These are phyloP conservation scores for Gallinago nigripennis DNA, from an alignment of 2,797 vertebrate species.

Conservation along the genomic window DNA sequence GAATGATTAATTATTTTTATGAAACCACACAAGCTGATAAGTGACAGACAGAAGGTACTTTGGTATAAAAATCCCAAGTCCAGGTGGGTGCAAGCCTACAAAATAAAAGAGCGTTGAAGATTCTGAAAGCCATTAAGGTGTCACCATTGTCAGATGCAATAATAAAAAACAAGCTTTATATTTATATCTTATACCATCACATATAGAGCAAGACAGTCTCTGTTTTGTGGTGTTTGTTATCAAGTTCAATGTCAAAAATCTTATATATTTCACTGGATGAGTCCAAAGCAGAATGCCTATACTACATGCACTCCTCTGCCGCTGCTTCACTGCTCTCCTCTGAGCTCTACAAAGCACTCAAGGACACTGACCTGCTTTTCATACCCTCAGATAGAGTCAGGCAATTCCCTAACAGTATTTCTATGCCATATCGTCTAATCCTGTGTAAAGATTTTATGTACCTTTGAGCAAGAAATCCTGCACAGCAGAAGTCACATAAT, in stretches of 20 bases:
- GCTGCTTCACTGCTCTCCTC: neutral
- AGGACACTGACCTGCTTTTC: neutral
- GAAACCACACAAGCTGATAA: neutral
- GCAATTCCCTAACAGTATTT: neutral
- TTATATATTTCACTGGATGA: neutral
- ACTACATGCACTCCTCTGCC: neutral
- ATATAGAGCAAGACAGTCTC: neutral
- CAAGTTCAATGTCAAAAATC: neutral
- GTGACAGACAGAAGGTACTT: neutral
- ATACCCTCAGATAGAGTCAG: neutral
- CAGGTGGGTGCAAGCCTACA: neutral
- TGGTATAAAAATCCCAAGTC: neutral
- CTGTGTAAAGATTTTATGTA: conserved; percentile 24
- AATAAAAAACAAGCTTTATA: neutral
- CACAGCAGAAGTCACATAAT: conserved; percentile 36
- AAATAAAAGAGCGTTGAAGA: neutral
- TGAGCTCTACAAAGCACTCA: neutral
- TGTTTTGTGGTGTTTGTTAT: neutral
- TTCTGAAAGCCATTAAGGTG: neutral
- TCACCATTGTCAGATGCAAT: neutral
- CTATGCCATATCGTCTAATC: conserved; percentile 9
- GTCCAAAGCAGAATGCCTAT: neutral
- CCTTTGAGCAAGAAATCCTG: conserved; percentile 24
- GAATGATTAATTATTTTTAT: neutral
- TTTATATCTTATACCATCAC: neutral